These are phyloP conservation scores for Paracentrotus lividus DNA, from an alignment of 53 echinoderm and acorn worm species.

Conservation along the genomic window DNA sequence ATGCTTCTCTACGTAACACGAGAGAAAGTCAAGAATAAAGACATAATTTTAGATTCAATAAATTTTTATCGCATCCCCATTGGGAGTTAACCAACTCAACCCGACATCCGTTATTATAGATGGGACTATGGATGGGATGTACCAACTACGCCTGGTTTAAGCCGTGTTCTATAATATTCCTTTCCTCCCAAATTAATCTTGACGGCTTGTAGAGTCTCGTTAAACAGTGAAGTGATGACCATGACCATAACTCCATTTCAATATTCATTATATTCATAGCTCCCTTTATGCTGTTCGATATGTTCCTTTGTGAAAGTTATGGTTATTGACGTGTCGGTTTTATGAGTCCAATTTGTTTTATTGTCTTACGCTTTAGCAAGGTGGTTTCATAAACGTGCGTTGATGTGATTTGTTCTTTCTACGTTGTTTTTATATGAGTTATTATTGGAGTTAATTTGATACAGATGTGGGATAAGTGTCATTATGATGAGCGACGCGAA, in stretches of 20 bases:
- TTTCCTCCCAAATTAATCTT: background rate
- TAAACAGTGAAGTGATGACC: background rate
- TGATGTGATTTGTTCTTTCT: background rate
- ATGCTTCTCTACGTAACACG: background rate
- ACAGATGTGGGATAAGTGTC: conserved; percentile 33
- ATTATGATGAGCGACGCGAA: background rate
- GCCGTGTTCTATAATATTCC: background rate
- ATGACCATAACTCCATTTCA: background rate
- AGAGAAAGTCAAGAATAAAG: background rate
- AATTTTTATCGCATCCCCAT: conserved; percentile 58
- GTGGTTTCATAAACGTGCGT: background rate
- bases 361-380: background rate
- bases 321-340: background rate
- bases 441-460: conserved; percentile 4
- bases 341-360: conserved; percentile 14
- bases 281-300: background rate
- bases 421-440: background rate
- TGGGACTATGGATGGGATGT: background rate
- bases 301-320: conserved; percentile 11
- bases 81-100: conserved; percentile 32
- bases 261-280: background rate
- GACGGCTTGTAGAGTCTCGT: background rate
- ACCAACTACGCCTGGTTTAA: conserved; percentile 16
- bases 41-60: conserved; percentile 63
- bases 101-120: background rate